Evolutionary conservation across 2,888 invertebrate genomes (phyloP), one percentile per base, ranked within the genome.

Genomic region (Argyresthia albistria): DNA sequence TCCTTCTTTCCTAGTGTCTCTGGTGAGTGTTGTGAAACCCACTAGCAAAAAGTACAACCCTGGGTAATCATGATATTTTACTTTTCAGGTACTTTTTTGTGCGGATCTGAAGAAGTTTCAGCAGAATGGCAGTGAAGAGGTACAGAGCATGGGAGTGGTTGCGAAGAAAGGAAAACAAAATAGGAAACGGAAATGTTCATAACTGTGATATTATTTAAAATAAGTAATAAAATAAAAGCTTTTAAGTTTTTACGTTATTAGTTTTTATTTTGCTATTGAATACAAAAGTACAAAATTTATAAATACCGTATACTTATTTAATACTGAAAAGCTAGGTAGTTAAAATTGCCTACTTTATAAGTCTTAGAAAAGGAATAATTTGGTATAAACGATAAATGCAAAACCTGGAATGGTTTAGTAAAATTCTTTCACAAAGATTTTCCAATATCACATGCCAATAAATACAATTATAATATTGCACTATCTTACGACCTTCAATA

Each of bases 71-170:
- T 6, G 35, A n/a, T 2, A 50, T 25, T 14, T 45, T 45, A 15
- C 45, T 45, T 45, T 46, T 9, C 25, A 46, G 46, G 46, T 46
- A 1, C 47, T 53, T 46, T 95, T 95, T 74, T 93, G 93, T 74
- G 93, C 94, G n/a, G 93, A 95, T 70, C 77, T 95, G 54, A 91
- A 92, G 80, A 90, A 91, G 77, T 91, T 95, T 72, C 89, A 92
- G 84, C 69, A 80, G 43, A 66, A 61, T 12, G 65, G 66, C 12
- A 59, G 53, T 2, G 62, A 64, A 10, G 60, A 59, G 48, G 49
- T 14, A 1, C 58, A 59, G 10, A 73, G 69, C 55, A 25, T 4
- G 56, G 53, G 88, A 91, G 90, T 1, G 91, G 91, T 71, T 35
- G 78, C 69, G 53, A 73, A 65, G 58, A 80, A 67, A 60, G 65